phyloP scores from a whole-genome alignment of 2,888 invertebrate genomes.

The Platypus cylindrus region DNA sequence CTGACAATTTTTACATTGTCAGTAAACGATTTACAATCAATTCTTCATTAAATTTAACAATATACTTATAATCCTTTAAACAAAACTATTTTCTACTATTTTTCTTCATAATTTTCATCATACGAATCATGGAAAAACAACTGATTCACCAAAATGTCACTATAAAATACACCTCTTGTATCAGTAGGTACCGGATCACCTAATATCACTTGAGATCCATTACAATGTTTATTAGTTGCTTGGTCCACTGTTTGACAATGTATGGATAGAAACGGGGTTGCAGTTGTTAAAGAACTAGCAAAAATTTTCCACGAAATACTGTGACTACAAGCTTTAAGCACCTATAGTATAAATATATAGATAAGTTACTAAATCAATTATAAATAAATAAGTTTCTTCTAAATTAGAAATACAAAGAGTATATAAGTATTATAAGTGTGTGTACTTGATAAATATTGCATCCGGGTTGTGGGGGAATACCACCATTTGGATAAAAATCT shows the following conservation, averaged over 20 bases:
- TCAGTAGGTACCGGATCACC: constrained; percentile 14
- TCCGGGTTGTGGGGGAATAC: constrained; percentile 52
- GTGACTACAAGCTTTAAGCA: constrained; percentile 57
- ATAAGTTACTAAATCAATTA: too few relatives aligned
- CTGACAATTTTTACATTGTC: too few relatives aligned
- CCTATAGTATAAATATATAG: constrained; percentile 12
- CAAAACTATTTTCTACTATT: too few relatives aligned
- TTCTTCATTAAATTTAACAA: too few relatives aligned
- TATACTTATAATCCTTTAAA: too few relatives aligned
- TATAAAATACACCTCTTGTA: constrained; percentile 23
- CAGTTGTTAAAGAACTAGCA: constrained; percentile 48
- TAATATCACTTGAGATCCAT: not conserved
- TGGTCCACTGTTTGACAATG: constrained; percentile 43
- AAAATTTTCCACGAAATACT: constrained; percentile 49
- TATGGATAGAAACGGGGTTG: constrained; percentile 40
- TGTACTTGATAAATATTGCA: constrained; percentile 34
- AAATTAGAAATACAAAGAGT: too few relatives aligned
- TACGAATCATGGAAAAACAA: constrained; percentile 1
- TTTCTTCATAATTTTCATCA: constrained; percentile 1
- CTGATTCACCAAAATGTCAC: constrained; percentile 15
- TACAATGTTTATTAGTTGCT: constrained; percentile 29
- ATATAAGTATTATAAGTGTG: too few relatives aligned
- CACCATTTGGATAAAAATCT: constrained; percentile 54
- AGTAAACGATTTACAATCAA: too few relatives aligned
- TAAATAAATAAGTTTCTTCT: too few relatives aligned